These are phyloP conservation scores for Columba livia DNA, from an alignment of 2,113 vertebrate genomes.

Conservation along the genomic window DNA sequence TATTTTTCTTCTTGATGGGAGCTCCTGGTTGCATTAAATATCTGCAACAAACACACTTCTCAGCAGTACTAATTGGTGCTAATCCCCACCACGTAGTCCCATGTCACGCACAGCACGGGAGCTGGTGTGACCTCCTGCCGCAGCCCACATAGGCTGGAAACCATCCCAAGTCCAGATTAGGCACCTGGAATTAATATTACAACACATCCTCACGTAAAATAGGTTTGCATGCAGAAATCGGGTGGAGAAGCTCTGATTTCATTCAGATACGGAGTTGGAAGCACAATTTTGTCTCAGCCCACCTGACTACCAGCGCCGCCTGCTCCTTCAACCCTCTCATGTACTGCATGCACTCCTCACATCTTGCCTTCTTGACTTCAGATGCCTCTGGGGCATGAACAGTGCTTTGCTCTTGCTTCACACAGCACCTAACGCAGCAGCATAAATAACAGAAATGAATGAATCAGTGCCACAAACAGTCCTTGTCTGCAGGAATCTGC, in stretches of 20 bases:
- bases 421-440: neutral
- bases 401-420: constrained; percentile 19
- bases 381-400: neutral
- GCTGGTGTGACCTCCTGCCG: neutral
- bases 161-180: neutral
- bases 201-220: neutral
- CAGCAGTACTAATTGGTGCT: neutral
- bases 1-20: neutral
- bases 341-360: neutral
- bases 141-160: neutral
- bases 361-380: neutral
- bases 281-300: neutral
- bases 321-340: neutral
- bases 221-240: fast-evolving
- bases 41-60: fast-evolving
- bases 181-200: neutral
- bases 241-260: neutral
- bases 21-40: neutral
- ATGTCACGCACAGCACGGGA: fast-evolving
- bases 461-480: constrained; percentile 54
- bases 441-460: constrained; percentile 18
- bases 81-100: neutral
- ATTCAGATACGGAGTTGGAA: neutral
- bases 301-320: neutral
- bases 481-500: constrained; percentile 56